Percentiles rank a stretch among this genome's conserved stretches.
Evolutionary conservation across 2,888 invertebrate genomes (phyloP).

Genomic region (Muschampia plurimacula): DNA sequence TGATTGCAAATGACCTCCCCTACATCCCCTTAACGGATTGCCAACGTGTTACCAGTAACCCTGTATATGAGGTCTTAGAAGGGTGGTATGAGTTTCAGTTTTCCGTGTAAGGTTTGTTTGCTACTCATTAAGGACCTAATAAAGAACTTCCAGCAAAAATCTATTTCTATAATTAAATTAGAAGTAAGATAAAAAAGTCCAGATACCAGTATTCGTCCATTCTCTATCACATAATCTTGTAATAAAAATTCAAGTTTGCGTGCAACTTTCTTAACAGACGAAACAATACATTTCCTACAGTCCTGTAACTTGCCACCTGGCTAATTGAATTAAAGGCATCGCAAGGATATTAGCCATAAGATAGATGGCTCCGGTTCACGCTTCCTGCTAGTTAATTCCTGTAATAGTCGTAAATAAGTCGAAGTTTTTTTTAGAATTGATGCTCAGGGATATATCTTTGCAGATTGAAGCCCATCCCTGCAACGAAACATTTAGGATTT

Average conservation of each 20-base stretch:
- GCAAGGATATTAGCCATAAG: constrained; percentile 69
- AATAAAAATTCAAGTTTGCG: constrained; percentile 19
- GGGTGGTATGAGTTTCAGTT: too few species aligned
- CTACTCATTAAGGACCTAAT: too few species aligned
- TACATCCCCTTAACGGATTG: too few species aligned
- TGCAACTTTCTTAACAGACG: constrained; percentile 34
- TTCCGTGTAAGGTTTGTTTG: too few species aligned
- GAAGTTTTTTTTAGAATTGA: constrained; percentile 25
- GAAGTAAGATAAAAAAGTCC: too few species aligned
- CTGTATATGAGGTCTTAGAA: too few species aligned
- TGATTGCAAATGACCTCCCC: too few species aligned
- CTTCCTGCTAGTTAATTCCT: constrained; percentile 70
- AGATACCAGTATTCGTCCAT: too few species aligned
- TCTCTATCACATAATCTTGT: not conserved
- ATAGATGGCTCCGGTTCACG: constrained; percentile 75
- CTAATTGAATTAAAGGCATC: constrained; percentile 74
- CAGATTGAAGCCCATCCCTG: constrained; percentile 1
- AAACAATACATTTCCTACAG: constrained; percentile 28
- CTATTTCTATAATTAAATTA: too few species aligned
- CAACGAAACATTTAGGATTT: not conserved
- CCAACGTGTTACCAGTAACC: too few species aligned
- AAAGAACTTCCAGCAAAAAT: too few species aligned
- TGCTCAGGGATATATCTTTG: constrained; percentile 18
- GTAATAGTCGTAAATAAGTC: constrained; percentile 47
- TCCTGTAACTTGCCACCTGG: constrained; percentile 41